Conservation (phyloP, 2,888 invertebrate species). For the Heliconius ismenius region DNA sequence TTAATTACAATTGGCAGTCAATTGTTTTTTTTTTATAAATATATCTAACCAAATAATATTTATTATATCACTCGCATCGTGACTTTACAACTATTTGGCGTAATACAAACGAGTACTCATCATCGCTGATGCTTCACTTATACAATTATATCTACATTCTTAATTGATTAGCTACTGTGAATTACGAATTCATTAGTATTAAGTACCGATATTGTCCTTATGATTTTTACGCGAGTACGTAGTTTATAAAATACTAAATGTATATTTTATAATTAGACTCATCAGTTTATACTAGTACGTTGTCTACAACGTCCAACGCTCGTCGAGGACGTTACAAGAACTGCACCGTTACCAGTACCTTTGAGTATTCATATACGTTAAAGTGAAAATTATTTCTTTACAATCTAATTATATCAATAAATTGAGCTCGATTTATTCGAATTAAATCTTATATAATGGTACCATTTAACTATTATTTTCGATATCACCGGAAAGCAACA, state of each 20-base stretch:
- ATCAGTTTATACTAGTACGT: constrained; percentile 60
- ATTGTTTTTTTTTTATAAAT: constrained; percentile 66
- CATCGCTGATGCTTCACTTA: constrained; percentile 58
- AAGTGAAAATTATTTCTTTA: constrained; percentile 66
- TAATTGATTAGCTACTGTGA: constrained; percentile 68
- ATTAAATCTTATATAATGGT: constrained; percentile 67
- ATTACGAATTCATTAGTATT: constrained; percentile 71
- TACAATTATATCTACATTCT: constrained; percentile 74
- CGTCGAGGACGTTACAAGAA: constrained; percentile 74
- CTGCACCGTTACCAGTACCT: constrained; percentile 55
- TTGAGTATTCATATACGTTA: constrained; percentile 41
- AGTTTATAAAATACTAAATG: constrained; percentile 78
- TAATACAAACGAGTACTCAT: constrained; percentile 64
- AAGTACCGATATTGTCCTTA: constrained; percentile 79
- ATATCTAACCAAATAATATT: constrained; percentile 70
- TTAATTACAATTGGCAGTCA: constrained; percentile 80
- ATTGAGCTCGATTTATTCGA: constrained; percentile 81
- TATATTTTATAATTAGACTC: constrained; percentile 66
- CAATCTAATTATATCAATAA: constrained; percentile 70
- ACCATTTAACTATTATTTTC: constrained; percentile 56
- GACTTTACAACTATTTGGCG: constrained; percentile 65
- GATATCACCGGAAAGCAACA: constrained; percentile 55
- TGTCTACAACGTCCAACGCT: constrained; percentile 72
- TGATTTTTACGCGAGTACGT: constrained; percentile 80
- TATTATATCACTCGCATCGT: constrained; percentile 67